phyloP scores from a whole-genome alignment of 2,888 invertebrate species.

The Tetragnatha montana region DNA sequence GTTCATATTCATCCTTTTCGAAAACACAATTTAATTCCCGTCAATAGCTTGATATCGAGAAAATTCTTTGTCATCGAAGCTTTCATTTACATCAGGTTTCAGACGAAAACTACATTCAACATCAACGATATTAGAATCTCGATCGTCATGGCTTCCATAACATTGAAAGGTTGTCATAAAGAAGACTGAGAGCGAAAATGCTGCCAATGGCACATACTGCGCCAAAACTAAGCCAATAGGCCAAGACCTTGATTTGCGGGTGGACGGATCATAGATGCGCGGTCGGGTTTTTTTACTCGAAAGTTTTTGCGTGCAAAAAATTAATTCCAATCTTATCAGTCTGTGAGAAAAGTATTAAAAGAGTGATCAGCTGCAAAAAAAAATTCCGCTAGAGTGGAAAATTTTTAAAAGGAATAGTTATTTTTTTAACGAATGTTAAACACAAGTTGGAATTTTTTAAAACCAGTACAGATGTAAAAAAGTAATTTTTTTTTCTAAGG shows the following conservation, averaged over 20 bases:
- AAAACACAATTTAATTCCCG: neutral
- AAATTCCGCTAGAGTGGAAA: too few relatives aligned
- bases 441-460: too few relatives aligned
- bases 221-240: slow-evolving; percentile 11
- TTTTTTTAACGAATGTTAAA: too few relatives aligned
- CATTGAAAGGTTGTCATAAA: slow-evolving; percentile 29
- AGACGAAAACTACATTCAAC: neutral
- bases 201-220: slow-evolving; percentile 7
- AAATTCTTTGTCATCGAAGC: neutral
- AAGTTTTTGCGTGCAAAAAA: too few relatives aligned
- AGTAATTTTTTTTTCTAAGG: too few relatives aligned
- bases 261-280: too few relatives aligned
- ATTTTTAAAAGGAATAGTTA: too few relatives aligned
- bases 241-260: neutral
- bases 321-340: too few relatives aligned
- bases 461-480: too few relatives aligned
- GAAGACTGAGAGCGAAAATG: neutral
- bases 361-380: too few relatives aligned
- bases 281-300: too few relatives aligned
- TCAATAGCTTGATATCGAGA: neutral
- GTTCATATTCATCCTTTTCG: neutral
- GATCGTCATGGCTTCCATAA: slow-evolving; percentile 24
- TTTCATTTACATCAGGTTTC: neutral
- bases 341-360: too few relatives aligned
- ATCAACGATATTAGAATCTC: neutral